These are phyloP conservation scores for Elmis aenea DNA, from an alignment of 2,888 invertebrate species.

Conservation along the genomic window DNA sequence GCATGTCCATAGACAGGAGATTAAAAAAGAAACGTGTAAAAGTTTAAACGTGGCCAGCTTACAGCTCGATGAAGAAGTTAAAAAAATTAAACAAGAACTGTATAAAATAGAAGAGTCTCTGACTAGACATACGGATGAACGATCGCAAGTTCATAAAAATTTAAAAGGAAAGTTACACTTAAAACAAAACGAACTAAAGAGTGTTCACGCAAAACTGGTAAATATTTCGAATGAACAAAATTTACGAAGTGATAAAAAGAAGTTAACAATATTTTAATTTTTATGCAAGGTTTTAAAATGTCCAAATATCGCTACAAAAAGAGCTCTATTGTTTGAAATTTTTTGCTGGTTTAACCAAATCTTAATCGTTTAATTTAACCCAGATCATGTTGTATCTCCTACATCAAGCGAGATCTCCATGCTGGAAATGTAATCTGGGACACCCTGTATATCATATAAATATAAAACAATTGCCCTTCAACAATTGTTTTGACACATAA, in stretches of 20 bases:
- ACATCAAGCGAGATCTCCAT: too few relatives aligned
- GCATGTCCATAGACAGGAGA: conserved; percentile 36
- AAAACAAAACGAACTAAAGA: conserved; percentile 58
- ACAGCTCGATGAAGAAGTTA: conserved; percentile 67
- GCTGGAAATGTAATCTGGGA: too few relatives aligned
- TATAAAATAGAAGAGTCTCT: conserved; percentile 61
- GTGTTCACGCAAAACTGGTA: conserved; percentile 56
- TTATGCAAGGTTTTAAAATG: too few relatives aligned
- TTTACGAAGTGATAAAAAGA: conserved; percentile 66
- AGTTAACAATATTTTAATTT: conserved; percentile 69
- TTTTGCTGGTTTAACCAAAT: too few relatives aligned
- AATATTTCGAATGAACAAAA: conserved; percentile 66
- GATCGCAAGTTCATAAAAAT: conserved; percentile 55
- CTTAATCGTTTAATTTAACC: too few relatives aligned
- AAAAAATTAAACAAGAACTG: conserved; percentile 63
- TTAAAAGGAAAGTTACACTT: conserved; percentile 56
- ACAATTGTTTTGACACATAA: too few relatives aligned
- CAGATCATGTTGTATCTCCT: too few relatives aligned
- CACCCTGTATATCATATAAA: too few relatives aligned
- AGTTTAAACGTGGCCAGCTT: conserved; percentile 70
- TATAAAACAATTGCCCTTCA: too few relatives aligned
- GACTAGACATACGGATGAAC: conserved; percentile 56
- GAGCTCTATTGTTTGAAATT: too few relatives aligned
- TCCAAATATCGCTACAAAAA: too few relatives aligned
- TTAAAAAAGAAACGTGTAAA: conserved; percentile 54